Base-by-base conservation (phyloP, 2,113 vertebrate species). In the Mustela nigripes region DNA sequence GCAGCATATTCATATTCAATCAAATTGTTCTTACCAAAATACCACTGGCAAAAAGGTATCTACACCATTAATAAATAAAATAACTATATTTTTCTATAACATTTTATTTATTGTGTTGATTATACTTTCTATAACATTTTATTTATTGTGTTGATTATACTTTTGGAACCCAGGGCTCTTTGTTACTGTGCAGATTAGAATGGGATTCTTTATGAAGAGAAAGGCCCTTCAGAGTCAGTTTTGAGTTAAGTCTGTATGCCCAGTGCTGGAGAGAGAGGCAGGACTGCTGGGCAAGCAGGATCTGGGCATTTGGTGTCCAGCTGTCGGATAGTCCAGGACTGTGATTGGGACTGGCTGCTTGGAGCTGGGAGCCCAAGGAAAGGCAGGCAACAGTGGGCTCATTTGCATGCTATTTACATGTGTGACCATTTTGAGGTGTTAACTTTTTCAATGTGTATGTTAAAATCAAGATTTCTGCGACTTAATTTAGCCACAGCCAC, bases 91-190 rank as follows among this genome's bases (percentile, higher is more conserved):
- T 87, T 85, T 86, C 4, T 36, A 2, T 67, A 86, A 42, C 2
- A 22, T 6, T 88, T 89, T 79, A 48, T 84, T 85, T 97, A 39
- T 53, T 78, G 24, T 92, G 26, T 94, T 28, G 42, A 86, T 95
- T 92, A 76, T 4, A 65, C 7, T 42, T 74, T 73, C 4, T 36
- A 2, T 67, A 86, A 42, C 2, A 22, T 6, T 88, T 89, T 79
- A 48, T 84, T 85, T 97, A 39, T 53, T 78, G 24, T 92, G 26
- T 94, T 28, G 42, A 86, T 95, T 92, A 76, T 4, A 65, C 7
- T 42, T 74, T 73, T 91, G 28, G 39, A 95, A 74, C 63, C n/a
- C 14, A 48, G 26, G 33, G 45, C 42, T 92, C 10, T 67, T 84
- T 60, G 58, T 63, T 15, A 78, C 1, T 67, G 4, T 45, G 11